Base-by-base conservation (phyloP, 2,888 invertebrate genomes). In the Mimas tiliae region DNA sequence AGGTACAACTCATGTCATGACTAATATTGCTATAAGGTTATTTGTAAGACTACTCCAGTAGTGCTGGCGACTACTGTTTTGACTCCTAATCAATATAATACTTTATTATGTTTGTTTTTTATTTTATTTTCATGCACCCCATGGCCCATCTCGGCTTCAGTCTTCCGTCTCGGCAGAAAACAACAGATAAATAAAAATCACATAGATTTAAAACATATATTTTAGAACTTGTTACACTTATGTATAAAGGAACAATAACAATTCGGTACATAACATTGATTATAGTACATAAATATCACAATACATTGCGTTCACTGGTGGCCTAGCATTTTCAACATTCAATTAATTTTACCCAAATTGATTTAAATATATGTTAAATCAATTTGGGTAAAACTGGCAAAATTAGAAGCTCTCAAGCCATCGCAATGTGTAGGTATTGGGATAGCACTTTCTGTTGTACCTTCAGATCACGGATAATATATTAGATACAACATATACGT, bases 211-310 rank as follows among this genome's bases (percentile, higher is more conserved):
- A 27, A 62, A 69, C 7, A 42, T 67, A 69, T 65, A 51, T 3
- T 67, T 16, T 71, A 65, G 62, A 63, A 58, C 48, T 75, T 71
- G 68, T 70, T 62, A 66, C 68, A 72, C 66, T 62, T 69, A 55
- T 62, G 21, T 51, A 47, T 68, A 74, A 65, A 72, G 67, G 51
- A 70, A 72, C 69, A 62, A 62, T 53, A 65, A 34, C 45, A 69
- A 68, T 58, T 68, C 71, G 62, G 48, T 68, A 52, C 47, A 33
- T 12, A 12, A 14, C 16, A 34, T 38, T 11, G 34, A 53, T 33
- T 16, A 16, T 34, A 53, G n/a, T n/a, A n/a, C n/a, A 53, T 53
- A 53, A 53, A 34, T 58, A 58, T 58, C 58, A 58, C 58, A 58
- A 42, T 19, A 42, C 12, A 42, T 12, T 42, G n/a, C 3, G 12